Evolutionary conservation across 1,140 invertebrate genomes (phyloP).

Genomic region (Caerostris extrusa): DNA sequence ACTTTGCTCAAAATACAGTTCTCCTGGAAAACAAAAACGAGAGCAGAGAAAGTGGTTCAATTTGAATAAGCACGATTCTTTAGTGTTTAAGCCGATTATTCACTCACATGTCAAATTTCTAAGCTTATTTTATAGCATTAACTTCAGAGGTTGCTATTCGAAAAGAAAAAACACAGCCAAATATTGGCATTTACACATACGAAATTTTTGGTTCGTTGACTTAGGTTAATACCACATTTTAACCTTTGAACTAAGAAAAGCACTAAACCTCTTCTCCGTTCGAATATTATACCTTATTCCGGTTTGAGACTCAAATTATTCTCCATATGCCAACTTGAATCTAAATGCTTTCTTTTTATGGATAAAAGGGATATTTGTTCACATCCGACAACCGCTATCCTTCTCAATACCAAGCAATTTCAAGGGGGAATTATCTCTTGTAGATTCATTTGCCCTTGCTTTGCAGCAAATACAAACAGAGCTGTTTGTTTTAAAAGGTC

Average conservation of each 20-base stretch:
- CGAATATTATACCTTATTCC: not conserved
- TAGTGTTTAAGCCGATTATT: not conserved
- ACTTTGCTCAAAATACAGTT: no score
- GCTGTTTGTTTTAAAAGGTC: not conserved
- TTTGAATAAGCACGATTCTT: not conserved
- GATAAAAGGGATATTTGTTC: constrained; percentile 12
- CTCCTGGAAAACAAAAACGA: not conserved
- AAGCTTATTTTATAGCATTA: not conserved
- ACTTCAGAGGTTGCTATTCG: not conserved
- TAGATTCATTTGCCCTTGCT: not conserved
- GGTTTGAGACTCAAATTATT: not conserved
- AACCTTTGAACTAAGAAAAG: not conserved
- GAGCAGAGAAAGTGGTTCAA: not conserved
- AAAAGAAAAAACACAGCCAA: not conserved
- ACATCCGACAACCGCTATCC: not conserved
- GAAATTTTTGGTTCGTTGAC: constrained; percentile 15
- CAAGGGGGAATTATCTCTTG: not conserved
- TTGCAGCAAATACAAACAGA: not conserved
- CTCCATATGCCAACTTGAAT: not conserved
- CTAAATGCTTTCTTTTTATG: not conserved
- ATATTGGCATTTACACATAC: not conserved
- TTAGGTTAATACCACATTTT: constrained; percentile 9
- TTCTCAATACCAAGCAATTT: not conserved
- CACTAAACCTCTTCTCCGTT: not conserved
- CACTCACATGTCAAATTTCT: not conserved